Conservation (phyloP, 2,888 invertebrate species). For the Camponotus fellah region DNA sequence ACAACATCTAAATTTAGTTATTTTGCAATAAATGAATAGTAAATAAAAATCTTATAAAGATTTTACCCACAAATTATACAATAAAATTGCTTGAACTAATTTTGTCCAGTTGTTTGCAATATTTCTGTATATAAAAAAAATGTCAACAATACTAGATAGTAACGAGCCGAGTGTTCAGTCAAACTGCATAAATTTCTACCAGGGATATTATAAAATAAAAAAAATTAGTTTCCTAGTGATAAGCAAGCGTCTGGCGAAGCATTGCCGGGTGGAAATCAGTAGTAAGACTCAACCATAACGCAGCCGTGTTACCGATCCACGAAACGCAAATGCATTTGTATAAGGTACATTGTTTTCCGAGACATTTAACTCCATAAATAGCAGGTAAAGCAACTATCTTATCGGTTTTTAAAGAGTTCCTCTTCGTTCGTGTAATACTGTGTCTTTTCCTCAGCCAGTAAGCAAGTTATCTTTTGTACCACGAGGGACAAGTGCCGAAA, state of each 20-base stretch:
- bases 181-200: too few species aligned
- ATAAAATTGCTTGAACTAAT: too few species aligned
- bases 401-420: constrained; percentile 58
- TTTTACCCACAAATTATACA: too few species aligned
- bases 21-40: too few species aligned
- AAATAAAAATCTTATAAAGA: too few species aligned
- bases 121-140: too few species aligned
- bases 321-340: constrained; percentile 32
- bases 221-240: constrained; percentile 57
- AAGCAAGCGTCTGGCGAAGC: constrained; percentile 31
- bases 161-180: too few species aligned
- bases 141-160: too few species aligned
- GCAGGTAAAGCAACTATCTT: constrained; percentile 48
- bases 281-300: constrained; percentile 68
- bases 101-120: too few species aligned
- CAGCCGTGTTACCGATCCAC: constrained; percentile 19
- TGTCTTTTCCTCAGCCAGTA: constrained; percentile 10
- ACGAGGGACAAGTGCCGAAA: constrained; percentile 8
- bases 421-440: constrained; percentile 30
- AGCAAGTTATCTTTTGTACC: background rate
- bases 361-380: constrained; percentile 57
- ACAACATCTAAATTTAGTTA: too few species aligned
- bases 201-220: constrained; percentile 37
- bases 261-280: constrained; percentile 66
- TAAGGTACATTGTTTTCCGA: constrained; percentile 21